Evolutionary conservation across 2,113 vertebrate species (phyloP), one percentile per base, ranked within the genome.

Genomic region (Spilogale gracilis): DNA sequence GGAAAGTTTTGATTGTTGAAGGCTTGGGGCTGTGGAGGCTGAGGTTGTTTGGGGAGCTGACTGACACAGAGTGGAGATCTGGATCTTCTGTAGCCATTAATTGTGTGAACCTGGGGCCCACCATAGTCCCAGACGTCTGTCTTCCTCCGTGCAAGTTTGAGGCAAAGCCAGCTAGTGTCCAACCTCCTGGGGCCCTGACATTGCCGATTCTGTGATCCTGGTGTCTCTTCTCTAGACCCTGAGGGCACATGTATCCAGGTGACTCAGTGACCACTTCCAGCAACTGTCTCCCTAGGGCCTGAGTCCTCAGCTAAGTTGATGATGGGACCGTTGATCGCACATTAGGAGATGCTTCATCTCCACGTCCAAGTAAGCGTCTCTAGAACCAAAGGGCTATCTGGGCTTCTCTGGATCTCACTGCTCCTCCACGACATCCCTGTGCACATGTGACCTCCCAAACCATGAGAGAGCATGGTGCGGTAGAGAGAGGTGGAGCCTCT

Each of bases 401-500:
- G 54, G 32, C 6, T 54, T 27, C 78, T 73, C 65, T 6, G 18
- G 32, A 30, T 13, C 25, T 27, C 1, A 0, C 27, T 43, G 9
- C 12, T 25, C 25, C 17, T 54, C 20, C 23, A 20, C 0, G 4
- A 23, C 3, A 16, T 45, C 71, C 65, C 48, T 67, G 4, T 6
- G 8, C 16, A 2, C 43, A 16, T 48, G 27, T 18, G 56, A 23
- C 73, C 54, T 84, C 52, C 8, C 11, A 12, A 20, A 43, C 52
- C 25, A 4, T 7, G 16, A 21, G 21, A 52, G 50, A 16, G 38
- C 30, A 0, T 0, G 32, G 23, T 1, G 7, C 6, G 16, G 50
- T 23, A 25, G 14, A 74, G 13, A 73, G 17, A 73, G 50, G 5
- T 3, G 4, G 16, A 1, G 13, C 76, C 54, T 82, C 45, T 58